Evolutionary conservation across 2,888 invertebrate species (phyloP), one percentile per base, ranked within the genome.

Genomic region (Lasioglossum vierecki): DNA sequence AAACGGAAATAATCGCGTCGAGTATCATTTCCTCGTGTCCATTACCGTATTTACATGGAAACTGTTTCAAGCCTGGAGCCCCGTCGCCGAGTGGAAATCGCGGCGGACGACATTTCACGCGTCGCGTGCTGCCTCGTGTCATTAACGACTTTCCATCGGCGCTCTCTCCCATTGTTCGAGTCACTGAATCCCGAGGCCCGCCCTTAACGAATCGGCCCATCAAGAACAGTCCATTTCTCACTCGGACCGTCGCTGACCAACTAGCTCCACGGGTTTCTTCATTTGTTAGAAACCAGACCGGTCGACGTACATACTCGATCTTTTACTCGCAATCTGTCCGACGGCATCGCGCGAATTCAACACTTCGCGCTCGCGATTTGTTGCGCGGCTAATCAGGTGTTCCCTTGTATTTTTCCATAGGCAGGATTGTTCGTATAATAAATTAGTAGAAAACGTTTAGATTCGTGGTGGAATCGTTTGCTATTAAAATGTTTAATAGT

Each of bases 51-150:
- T 84, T 84, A 84, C 84, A 83, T 66, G 84, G 79, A 84, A 84
- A 84, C 75, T n/a, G 84, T 84, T 84, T 84, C 79, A 79, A 76
- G 57, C 57, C 77, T 39, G 46, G 73, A 60, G 46, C 46, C 15
- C 26, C 4, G 4, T 41, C 35, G 63, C 5, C n/a, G 35, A 74
- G 22, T 72, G 79, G 72, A 60, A 75, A 71, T 78, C 70, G 53
- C 41, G 30, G 57, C 8, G 46, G 39, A 18, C 44, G 57, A 82
- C 80, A 74, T 70, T 79, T 73, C 44, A 79, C 66, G 63, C 70
- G 87, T 63, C 87, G 80, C 83, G 87, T 87, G 87, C 73, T 60
- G 87, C 76, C 87, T 70, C 87, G 87, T 83, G 87, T 68, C 80
- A 70, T 87, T 87, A 83, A 86, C 76, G 66, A 85, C 73, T 85